These are phyloP conservation scores for Lophius americanus DNA, from an alignment of 2,797 vertebrate genomes.

Conservation along the genomic window DNA sequence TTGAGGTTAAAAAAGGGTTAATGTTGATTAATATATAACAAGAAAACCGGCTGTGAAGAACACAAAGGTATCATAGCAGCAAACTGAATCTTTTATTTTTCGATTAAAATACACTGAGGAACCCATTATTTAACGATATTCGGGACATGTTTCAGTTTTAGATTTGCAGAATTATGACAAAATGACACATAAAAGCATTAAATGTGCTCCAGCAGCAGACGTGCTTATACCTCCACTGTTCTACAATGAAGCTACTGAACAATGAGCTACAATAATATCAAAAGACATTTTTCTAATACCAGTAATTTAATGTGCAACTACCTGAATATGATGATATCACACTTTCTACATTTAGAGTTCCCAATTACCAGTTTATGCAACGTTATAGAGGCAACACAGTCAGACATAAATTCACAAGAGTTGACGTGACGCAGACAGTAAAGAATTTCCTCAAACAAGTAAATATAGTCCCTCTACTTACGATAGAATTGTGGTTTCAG, in stretches of 20 bases:
- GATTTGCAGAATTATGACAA: constrained; percentile 13
- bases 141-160: constrained; percentile 5
- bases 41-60: not conserved
- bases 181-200: not conserved
- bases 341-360: not conserved
- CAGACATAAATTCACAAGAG: not conserved
- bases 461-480: no score
- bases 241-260: not conserved
- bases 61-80: not conserved
- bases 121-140: constrained; percentile 1
- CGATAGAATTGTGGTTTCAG: no score
- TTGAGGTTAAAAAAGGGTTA: no score
- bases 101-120: not conserved
- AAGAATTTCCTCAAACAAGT: no score
- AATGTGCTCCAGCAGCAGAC: not conserved
- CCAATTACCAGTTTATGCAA: constrained; percentile 7
- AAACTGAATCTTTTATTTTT: not conserved
- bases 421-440: not conserved
- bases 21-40: no score
- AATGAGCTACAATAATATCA: not conserved
- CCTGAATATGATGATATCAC: not conserved
- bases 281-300: constrained; percentile 5
- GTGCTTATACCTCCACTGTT: not conserved
- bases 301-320: not conserved
- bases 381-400: not conserved